Percentiles rank a stretch among this genome's conserved stretches.
phyloP scores from a whole-genome alignment of 2,888 invertebrate species.

The Stictocephala bisonia region DNA sequence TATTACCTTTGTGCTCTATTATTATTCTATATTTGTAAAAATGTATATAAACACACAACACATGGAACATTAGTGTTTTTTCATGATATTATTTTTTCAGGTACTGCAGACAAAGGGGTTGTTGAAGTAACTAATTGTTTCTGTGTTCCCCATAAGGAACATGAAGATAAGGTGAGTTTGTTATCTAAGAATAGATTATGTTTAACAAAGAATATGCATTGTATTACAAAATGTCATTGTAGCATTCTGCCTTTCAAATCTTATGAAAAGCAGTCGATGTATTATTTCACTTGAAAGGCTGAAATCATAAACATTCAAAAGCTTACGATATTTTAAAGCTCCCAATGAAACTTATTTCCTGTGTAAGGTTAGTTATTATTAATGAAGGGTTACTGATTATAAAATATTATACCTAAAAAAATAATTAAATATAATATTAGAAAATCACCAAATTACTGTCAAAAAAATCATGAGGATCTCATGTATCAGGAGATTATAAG shows the following conservation, averaged over 20 bases:
- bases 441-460: too few species aligned
- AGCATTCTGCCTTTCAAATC: neutral
- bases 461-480: too few species aligned
- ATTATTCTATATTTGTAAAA: neutral
- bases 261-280: neutral
- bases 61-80: conserved; percentile 6
- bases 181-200: neutral
- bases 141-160: conserved; percentile 98
- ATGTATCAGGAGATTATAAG: too few species aligned
- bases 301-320: too few species aligned
- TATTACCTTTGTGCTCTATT: neutral
- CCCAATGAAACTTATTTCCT: too few species aligned
- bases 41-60: too few species aligned
- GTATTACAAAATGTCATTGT: neutral
- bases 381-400: too few species aligned
- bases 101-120: conserved; percentile 88
- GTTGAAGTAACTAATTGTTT: conserved; percentile 99
- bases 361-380: too few species aligned
- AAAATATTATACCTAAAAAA: too few species aligned
- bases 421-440: too few species aligned
- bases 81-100: conserved; percentile 66
- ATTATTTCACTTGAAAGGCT: neutral
- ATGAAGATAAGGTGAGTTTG: conserved; percentile 77
- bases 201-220: neutral
- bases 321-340: too few species aligned